Base-by-base conservation (phyloP, 2,888 invertebrate genomes). In the Plagodis dolabraria region DNA sequence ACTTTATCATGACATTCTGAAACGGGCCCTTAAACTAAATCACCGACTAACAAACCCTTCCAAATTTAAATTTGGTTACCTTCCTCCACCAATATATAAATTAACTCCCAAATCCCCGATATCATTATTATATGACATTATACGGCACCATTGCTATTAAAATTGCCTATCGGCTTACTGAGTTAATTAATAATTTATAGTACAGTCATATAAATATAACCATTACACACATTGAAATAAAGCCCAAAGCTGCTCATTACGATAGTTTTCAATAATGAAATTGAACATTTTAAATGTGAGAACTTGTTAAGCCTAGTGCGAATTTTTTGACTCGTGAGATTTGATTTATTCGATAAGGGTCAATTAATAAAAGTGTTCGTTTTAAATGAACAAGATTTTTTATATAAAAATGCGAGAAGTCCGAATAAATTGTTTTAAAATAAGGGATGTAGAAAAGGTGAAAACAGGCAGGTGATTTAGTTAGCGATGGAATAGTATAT, bases 351-450 rank as follows among this genome's bases (percentile, higher is more conserved):
- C 7, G 7, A 10, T 11, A 43, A 48, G 58, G 35, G 42, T 40
- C 42, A 50, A 53, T 58, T 49, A 48, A 46, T 44, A 35, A 40
- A 45, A 54, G 50, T 42, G 33, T 35, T 47, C n/a, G 40, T 7
- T 48, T 57, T 10, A 47, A 57, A 57, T 62, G 61, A 56, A 60
- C 57, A 43, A 42, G 6, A 5, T 42, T 56, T 56, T 60, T 54
- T 36, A 33, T 12, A 49, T 38, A 11, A 33, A 35, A 6, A 46
- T 33, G 22, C 5, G 22, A 9, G 7, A 45, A 22, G 22, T 22
- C 22, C 22, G 22, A 45, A 46, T 33, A 46, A 9, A 38, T 22
- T 36, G n/a, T n/a, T 5, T 45, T 45, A 33, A 45, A 33, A 45
- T 33, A 45, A 45, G 5, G 7, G 8, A 5, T 8, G 38, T 12